Base-by-base conservation (phyloP, 2,888 invertebrate genomes). In the Nasonia oneida region DNA sequence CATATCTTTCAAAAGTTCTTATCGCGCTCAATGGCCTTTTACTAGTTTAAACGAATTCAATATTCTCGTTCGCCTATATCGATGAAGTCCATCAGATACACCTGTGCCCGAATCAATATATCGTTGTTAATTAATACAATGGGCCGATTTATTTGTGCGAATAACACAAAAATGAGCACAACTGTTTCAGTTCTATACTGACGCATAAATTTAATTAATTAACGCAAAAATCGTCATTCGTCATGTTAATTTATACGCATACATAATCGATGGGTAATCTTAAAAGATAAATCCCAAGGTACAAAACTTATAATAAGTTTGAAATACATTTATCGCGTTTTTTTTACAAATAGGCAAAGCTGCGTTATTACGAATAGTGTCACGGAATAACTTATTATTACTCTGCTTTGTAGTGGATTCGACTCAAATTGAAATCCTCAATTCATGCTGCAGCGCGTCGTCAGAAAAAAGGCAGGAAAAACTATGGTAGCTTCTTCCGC, bases 1-100 rank as follows among this genome's bases (percentile, higher is more conserved):
- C 82, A 80, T 29, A 23, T 74, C 82, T 82, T 85, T 53, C 5
- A 50, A 85, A 74, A 82, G 78, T 78, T 85, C 23, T 37, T 53
- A 23, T 14, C 29, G 23, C 37, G 1, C 37, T 74, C 23, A 57
- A 37, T 76, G 29, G 33, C 75, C 23, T 76, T 82, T 76, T 81
- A 76, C 33, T 23, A 67, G n/a, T 53, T 33, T 23, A 33, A 61
- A 75, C 23, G 15, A 67, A 33, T 67, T 37, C 50, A 70, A 67
- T 67, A 23, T 53, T 53, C 15, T 82, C n/a, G 33, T 42, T 33
- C 47, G 4, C 37, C 3, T 29, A 53, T 14, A 67, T 42, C 12
- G 47, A 73, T 73, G 8, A 12, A n/a, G 12, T 3, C 64, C 23
- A 23, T 23, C 4, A 64, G 5, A 8, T 8, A 8, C 42, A 42